phyloP scores from a whole-genome alignment of 2,888 invertebrate genomes.

The Dendrolimus houi region DNA sequence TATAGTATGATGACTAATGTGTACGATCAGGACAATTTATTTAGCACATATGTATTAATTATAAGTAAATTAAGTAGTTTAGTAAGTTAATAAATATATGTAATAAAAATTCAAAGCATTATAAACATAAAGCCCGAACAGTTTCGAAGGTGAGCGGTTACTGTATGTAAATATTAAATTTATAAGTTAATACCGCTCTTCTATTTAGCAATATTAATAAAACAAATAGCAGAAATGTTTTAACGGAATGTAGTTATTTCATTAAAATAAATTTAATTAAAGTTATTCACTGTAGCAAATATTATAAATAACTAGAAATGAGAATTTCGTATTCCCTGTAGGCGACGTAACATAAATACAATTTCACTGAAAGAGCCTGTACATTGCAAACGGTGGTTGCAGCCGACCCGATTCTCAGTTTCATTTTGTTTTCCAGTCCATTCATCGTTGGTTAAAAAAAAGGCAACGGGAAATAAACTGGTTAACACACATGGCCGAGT shows the following conservation, averaged over 20 bases:
- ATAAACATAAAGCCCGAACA: too few relatives aligned
- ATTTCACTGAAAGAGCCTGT: background rate
- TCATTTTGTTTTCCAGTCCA: slow-evolving; percentile 41
- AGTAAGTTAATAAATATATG: too few relatives aligned
- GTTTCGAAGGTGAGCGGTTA: too few relatives aligned
- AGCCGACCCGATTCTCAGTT: slow-evolving; percentile 29
- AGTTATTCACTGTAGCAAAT: background rate
- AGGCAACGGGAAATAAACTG: slow-evolving; percentile 54
- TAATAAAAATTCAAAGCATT: too few relatives aligned
- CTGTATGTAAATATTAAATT: too few relatives aligned
- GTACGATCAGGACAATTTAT: too few relatives aligned
- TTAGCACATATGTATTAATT: too few relatives aligned
- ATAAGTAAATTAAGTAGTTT: too few relatives aligned
- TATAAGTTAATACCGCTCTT: too few relatives aligned
- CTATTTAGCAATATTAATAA: too few relatives aligned
- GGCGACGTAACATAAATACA: background rate
- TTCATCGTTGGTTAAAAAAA: slow-evolving; percentile 37
- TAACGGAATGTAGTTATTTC: slow-evolving; percentile 4
- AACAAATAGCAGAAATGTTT: too few relatives aligned
- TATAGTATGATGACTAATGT: too few relatives aligned
- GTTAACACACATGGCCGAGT: slow-evolving; percentile 61
- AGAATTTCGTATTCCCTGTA: background rate
- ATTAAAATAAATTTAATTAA: slow-evolving; percentile 8
- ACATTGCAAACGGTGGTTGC: background rate
- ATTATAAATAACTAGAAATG: background rate